Conservation (phyloP, 2,797 vertebrate genomes). For the Phoxinus dragarum region DNA sequence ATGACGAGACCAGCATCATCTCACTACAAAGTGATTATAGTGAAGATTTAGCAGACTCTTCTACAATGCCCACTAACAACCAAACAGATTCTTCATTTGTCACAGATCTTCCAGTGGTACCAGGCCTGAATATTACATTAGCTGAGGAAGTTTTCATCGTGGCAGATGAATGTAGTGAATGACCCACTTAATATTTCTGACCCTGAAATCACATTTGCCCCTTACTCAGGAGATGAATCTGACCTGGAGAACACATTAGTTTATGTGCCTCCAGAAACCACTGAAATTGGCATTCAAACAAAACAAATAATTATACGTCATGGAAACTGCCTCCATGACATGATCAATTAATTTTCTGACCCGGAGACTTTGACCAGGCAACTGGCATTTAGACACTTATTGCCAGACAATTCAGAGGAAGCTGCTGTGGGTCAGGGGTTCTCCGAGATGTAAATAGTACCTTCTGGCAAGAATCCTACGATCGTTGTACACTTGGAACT, state of each 20-base stretch:
- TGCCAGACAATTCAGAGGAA: not conserved
- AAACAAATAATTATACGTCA: not conserved
- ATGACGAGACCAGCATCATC: too few relatives aligned
- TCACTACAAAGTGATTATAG: not conserved
- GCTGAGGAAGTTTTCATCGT: not conserved
- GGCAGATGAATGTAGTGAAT: not conserved
- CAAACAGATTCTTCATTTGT: not conserved
- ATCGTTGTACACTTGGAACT: not conserved
- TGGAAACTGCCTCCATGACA: not conserved
- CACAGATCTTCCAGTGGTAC: not conserved
- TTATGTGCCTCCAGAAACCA: conserved; percentile 3
- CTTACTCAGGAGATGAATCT: not conserved
- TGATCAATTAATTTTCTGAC: conserved; percentile 1
- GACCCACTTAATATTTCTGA: not conserved
- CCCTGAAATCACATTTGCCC: not conserved
- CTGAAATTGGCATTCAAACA: not conserved
- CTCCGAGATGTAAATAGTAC: not conserved
- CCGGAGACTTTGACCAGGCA: not conserved
- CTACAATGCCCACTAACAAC: not conserved
- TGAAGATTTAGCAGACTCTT: not conserved
- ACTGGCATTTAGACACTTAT: not conserved
- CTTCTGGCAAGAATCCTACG: not conserved
- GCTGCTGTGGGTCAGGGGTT: not conserved
- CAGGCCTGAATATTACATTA: not conserved
- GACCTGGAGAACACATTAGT: not conserved